Conservation (phyloP, 1,140 invertebrate genomes). For the Atta colombica region DNA sequence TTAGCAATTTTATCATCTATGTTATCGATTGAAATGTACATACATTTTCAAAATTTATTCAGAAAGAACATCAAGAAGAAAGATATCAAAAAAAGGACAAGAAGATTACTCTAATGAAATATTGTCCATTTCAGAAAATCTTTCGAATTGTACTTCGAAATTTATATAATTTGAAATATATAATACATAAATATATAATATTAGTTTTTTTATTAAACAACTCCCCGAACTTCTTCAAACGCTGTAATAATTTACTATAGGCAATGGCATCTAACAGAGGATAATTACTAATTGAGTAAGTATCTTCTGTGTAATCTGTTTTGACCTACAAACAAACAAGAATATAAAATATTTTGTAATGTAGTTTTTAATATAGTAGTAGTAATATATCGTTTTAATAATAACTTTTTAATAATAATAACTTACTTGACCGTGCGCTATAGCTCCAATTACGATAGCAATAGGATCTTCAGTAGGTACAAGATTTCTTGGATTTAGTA, state of each 20-base stretch:
- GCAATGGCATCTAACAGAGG: constrained; percentile 98
- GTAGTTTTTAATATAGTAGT: neutral
- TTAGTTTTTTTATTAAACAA: constrained; percentile 87
- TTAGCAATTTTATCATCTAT: neutral
- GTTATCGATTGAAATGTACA: neutral
- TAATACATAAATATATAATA: constrained; percentile 6
- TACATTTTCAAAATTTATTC: neutral
- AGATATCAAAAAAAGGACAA: neutral
- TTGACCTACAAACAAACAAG: constrained; percentile 88
- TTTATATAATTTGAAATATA: constrained; percentile 6
- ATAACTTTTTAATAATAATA: constrained; percentile 13
- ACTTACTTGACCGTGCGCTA: constrained; percentile 97
- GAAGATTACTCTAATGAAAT: neutral
- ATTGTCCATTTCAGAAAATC: neutral
- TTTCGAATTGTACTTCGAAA: neutral
- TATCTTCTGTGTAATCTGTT: constrained; percentile 96
- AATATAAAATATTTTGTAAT: constrained; percentile 8
- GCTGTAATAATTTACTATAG: constrained; percentile 98
- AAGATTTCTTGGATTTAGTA: constrained; percentile 92
- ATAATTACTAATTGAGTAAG: constrained; percentile 97
- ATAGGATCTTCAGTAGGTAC: constrained; percentile 94
- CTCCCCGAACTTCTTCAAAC: constrained; percentile 98
- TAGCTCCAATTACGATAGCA: constrained; percentile 97
- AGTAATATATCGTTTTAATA: constrained; percentile 23
- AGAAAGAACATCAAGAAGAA: neutral